Conservation (phyloP, 2,888 invertebrate genomes). For the Nesidiocoris tenuis region DNA sequence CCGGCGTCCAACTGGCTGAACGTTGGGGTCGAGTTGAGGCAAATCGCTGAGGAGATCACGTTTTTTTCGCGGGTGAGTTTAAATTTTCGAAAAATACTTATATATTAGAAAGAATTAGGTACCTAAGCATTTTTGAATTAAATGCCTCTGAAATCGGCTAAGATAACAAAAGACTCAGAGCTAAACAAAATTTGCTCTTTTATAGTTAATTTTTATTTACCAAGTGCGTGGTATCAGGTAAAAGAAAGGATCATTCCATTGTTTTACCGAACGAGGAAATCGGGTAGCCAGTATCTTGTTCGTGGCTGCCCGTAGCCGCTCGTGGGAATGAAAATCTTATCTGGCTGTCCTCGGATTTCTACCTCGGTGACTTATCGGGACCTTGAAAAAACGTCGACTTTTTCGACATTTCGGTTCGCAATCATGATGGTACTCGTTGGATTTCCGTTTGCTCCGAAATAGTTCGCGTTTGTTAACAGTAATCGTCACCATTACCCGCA, state of each 20-base stretch:
- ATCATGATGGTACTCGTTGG: background rate
- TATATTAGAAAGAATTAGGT: no score
- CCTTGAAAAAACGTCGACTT: background rate
- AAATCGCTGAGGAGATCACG: constrained; percentile 50
- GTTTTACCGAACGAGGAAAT: background rate
- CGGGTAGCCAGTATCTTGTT: background rate
- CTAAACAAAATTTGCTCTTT: no score
- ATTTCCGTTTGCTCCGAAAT: no score
- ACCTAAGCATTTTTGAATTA: no score
- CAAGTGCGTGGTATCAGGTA: no score
- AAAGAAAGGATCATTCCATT: no score
- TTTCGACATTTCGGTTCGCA: no score
- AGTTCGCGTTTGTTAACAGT: no score
- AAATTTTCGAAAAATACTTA: background rate
- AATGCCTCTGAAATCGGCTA: background rate
- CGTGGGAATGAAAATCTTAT: background rate
- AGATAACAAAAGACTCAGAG: no score
- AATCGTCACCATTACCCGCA: no score
- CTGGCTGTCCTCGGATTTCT: background rate
- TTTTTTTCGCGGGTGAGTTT: constrained; percentile 45
- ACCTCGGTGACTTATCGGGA: background rate
- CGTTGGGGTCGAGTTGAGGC: constrained; percentile 50
- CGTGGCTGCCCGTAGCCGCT: no score
- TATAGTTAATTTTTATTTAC: no score
- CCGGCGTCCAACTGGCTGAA: constrained; percentile 39